Base-by-base conservation (phyloP, 1,140 invertebrate genomes). In the Apolygus lucorum region DNA sequence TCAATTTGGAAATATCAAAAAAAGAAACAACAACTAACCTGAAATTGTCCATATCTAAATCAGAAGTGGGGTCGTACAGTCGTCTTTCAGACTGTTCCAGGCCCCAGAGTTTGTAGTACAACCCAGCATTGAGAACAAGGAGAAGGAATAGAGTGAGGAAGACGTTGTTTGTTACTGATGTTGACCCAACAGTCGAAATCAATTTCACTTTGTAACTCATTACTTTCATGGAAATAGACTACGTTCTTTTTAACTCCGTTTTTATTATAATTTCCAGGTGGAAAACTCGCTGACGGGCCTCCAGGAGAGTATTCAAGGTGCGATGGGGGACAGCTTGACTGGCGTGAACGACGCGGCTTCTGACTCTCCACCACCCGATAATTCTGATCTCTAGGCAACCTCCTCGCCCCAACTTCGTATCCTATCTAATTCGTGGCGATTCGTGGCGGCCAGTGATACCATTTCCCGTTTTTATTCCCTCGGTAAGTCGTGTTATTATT, bases 101-200 rank as follows among this genome's bases (percentile, higher is more conserved):
- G 52, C 83, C 82, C 84, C 87, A 89, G 34, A 93, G 79, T 79
- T 90, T 88, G 77, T 88, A 90, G 79, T 91, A 92, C 1, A 93
- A 81, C 68, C 90, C 78, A 49, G 86, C 88, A 80, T 92, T 93
- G 70, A 92, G 82, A 54, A 89, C 74, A 67, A 92, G 82, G 72
- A 93, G 82, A 74, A 85, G 76, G 64, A 87, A 75, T 17, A 90
- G 79, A 74, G 87, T 81, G 74, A 82, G 73, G 69, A 86, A 78
- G n/a, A 88, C 81, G 76, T n/a, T n/a, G n/a, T n/a, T n/a, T n/a
- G n/a, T n/a, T n/a, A n/a, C n/a, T n/a, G n/a, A n/a, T n/a, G n/a
- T n/a, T n/a, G n/a, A n/a, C n/a, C n/a, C n/a, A n/a, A n/a, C n/a
- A n/a, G n/a, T n/a, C n/a, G n/a, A n/a, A n/a, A n/a, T n/a, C n/a